These are phyloP conservation scores for Drosophila paracracens DNA, from an alignment of 2,888 invertebrate species.

Conservation along the genomic window DNA sequence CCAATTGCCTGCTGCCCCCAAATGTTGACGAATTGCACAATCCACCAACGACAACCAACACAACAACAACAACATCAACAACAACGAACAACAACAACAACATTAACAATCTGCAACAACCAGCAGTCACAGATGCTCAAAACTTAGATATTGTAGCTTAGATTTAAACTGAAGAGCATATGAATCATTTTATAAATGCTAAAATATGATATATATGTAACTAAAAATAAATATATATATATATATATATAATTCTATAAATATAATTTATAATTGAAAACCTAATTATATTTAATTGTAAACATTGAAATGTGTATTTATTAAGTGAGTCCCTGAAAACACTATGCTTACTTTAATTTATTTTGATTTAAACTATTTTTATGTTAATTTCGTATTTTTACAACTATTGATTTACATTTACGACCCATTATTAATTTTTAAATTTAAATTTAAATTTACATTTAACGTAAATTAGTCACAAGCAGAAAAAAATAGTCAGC, in stretches of 20 bases:
- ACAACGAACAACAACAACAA: conserved; percentile 45
- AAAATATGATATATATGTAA: conserved; percentile 35
- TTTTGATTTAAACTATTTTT: conserved; percentile 16
- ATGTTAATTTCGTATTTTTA: conserved; percentile 5
- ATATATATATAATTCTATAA: neutral
- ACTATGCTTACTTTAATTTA: conserved; percentile 47
- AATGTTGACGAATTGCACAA: conserved; percentile 49
- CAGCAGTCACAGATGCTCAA: conserved; percentile 85
- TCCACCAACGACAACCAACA: conserved; percentile 14
- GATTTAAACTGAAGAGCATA: conserved; percentile 54
- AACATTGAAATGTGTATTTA: conserved; percentile 36
- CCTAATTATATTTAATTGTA: conserved; percentile 35
- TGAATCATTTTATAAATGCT: conserved; percentile 52
- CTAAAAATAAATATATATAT: conserved; percentile 10
- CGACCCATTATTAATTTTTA: conserved; percentile 10
- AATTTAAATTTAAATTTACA: neutral
- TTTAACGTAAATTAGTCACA: conserved; percentile 46
- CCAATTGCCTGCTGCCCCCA: conserved; percentile 48
- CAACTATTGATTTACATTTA: conserved; percentile 5
- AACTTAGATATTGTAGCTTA: conserved; percentile 85
- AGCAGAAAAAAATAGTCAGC: conserved; percentile 40
- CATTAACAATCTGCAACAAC: conserved; percentile 59
- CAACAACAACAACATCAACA: conserved; percentile 15
- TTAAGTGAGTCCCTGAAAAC: conserved; percentile 32
- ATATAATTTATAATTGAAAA: conserved; percentile 17